A percentile compares a stretch with the other conserved stretches of the same genome.
These are phyloP conservation scores for Zosterops lateralis DNA, from an alignment of 2,113 vertebrate species.

Conservation along the genomic window DNA sequence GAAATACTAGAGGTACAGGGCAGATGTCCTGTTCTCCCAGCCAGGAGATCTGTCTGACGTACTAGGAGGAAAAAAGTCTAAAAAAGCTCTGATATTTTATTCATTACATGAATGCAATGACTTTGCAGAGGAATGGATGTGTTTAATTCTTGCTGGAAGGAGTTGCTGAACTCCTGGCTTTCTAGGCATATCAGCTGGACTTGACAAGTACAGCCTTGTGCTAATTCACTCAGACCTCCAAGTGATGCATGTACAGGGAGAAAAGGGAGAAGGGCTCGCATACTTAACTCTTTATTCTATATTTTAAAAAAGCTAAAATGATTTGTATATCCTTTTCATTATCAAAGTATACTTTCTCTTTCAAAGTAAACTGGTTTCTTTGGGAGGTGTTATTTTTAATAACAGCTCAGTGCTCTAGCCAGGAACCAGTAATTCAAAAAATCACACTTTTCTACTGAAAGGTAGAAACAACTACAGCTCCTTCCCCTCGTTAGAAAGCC, in stretches of 20 bases:
- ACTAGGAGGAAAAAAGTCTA: background rate
- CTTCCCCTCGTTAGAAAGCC: background rate
- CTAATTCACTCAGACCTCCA: background rate
- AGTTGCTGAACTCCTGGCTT: background rate
- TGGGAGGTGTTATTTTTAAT: background rate
- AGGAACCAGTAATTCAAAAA: background rate
- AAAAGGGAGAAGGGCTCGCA: background rate
- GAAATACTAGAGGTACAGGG: background rate
- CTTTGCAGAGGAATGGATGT: background rate
- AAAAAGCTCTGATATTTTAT: background rate
- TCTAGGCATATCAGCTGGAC: background rate
- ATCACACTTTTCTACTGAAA: background rate
- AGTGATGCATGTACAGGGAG: accelerated
- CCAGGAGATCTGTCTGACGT: background rate
- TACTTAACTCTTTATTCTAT: background rate
- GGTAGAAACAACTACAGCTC: background rate
- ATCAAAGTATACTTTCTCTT: conserved; percentile 46
- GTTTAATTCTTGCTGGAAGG: background rate
- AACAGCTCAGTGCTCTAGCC: background rate
- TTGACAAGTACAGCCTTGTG: background rate
- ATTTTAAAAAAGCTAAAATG: conserved; percentile 20
- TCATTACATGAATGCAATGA: background rate
- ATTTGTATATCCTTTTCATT: conserved; percentile 30
- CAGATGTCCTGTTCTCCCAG: background rate
- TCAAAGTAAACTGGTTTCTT: conserved; percentile 11